Evolutionary conservation across 2,797 vertebrate genomes (phyloP).

Genomic region (Peromyscus melanophrys): DNA sequence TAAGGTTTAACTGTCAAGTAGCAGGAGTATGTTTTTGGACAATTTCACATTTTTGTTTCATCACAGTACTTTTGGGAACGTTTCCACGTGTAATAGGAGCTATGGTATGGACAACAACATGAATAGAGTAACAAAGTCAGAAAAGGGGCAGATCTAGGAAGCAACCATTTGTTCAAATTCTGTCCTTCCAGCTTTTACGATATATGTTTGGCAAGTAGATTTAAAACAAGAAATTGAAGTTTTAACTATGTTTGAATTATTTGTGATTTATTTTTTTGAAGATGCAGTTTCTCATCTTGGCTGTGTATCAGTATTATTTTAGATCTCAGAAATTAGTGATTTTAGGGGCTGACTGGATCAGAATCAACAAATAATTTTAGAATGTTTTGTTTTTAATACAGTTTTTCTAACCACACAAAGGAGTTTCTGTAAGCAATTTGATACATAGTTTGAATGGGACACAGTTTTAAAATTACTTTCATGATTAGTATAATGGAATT

Average conservation of each 20-base stretch:
- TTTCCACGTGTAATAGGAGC: background rate
- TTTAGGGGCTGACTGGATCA: background rate
- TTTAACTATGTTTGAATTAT: slow-evolving; percentile 33
- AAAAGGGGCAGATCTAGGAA: background rate
- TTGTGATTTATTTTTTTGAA: background rate
- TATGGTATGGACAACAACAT: background rate
- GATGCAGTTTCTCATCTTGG: background rate
- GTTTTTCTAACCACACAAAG: background rate
- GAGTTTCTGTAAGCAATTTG: background rate
- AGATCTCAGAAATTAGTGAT: background rate
- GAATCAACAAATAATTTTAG: background rate
- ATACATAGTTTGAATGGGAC: background rate
- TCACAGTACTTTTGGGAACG: background rate
- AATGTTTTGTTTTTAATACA: slow-evolving; percentile 45
- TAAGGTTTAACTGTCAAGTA: background rate
- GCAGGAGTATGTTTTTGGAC: background rate
- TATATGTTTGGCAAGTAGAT: background rate
- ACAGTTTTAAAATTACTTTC: background rate
- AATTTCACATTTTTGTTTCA: background rate
- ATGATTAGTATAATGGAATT: background rate
- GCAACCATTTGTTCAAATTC: background rate
- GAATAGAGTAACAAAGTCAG: background rate
- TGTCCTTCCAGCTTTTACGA: background rate
- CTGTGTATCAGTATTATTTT: background rate
- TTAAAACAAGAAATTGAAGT: background rate